Percentiles rank a stretch among this genome's conserved stretches.
Conservation (phyloP, 2,797 vertebrate genomes). For the Tarsius wallacei region DNA sequence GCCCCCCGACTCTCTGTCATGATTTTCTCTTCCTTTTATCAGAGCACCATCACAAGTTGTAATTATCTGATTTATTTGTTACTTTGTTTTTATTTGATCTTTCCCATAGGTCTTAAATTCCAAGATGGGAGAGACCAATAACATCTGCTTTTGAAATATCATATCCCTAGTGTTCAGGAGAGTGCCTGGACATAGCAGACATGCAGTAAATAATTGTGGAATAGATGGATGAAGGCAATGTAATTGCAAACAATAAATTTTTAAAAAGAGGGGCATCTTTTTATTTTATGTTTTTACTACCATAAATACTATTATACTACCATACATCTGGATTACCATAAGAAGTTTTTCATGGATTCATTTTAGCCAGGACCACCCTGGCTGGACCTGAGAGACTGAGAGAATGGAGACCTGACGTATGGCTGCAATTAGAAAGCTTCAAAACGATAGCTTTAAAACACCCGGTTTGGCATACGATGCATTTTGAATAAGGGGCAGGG, state of each 20-base stretch:
- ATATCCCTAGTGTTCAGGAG: background rate
- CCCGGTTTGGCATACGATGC: constrained; percentile 67
- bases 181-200: background rate
- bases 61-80: background rate
- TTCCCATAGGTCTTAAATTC: constrained; percentile 25
- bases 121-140: background rate
- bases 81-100: constrained; percentile 19
- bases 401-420: constrained; percentile 64
- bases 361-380: constrained; percentile 82
- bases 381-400: constrained; percentile 58
- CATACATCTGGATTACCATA: constrained; percentile 57
- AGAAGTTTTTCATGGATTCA: constrained; percentile 58
- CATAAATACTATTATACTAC: constrained; percentile 46
- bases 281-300: constrained; percentile 67
- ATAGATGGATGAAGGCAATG: constrained; percentile 17
- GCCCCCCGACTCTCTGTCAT: background rate
- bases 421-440: constrained; percentile 75
- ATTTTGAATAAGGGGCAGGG: constrained; percentile 24
- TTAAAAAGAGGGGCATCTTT: constrained; percentile 43
- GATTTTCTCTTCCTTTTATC: constrained; percentile 7
- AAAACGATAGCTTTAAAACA: constrained; percentile 67
- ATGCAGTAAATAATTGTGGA: background rate
- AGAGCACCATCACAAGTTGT: background rate
- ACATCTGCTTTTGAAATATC: background rate
- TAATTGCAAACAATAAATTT: constrained; percentile 49